These are phyloP conservation scores for Capromys pilorides DNA, from an alignment of 2,797 vertebrate genomes.

Conservation along the genomic window DNA sequence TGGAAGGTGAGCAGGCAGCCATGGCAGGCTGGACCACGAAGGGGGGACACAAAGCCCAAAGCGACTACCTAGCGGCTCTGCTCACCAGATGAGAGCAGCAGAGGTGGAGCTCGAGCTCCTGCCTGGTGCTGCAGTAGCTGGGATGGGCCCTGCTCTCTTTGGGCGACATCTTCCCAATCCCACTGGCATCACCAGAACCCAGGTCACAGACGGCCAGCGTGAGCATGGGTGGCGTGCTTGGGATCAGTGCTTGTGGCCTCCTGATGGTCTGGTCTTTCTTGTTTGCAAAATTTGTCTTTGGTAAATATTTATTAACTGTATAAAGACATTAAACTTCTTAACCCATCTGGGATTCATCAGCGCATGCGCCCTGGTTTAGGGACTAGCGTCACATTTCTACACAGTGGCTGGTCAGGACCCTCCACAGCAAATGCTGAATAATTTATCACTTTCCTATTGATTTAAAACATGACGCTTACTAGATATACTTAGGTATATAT, in stretches of 20 bases:
- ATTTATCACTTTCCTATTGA: slow-evolving; percentile 33
- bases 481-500: not conserved
- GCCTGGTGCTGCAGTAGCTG: not conserved
- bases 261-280: not conserved
- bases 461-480: not conserved
- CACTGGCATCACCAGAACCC: not conserved
- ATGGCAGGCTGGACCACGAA: not conserved
- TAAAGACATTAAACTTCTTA: not conserved
- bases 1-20: not conserved
- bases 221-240: not conserved
- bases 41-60: not conserved
- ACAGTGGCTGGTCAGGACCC: not conserved
- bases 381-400: not conserved
- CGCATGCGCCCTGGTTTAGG: not conserved
- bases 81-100: not conserved
- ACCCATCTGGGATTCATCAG: slow-evolving; percentile 14
- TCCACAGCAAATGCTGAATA: not conserved
- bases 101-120: not conserved
- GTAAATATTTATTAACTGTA: slow-evolving; percentile 28
- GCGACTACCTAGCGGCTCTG: not conserved
- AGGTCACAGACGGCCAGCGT: not conserved
- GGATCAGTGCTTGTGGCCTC: not conserved
- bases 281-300: not conserved
- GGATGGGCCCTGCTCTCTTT: not conserved
- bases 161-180: not conserved